Percentiles rank a stretch among this genome's conserved stretches.
These are phyloP conservation scores for Calcarius lapponicus DNA, from an alignment of 2,797 vertebrate species.

Conservation along the genomic window DNA sequence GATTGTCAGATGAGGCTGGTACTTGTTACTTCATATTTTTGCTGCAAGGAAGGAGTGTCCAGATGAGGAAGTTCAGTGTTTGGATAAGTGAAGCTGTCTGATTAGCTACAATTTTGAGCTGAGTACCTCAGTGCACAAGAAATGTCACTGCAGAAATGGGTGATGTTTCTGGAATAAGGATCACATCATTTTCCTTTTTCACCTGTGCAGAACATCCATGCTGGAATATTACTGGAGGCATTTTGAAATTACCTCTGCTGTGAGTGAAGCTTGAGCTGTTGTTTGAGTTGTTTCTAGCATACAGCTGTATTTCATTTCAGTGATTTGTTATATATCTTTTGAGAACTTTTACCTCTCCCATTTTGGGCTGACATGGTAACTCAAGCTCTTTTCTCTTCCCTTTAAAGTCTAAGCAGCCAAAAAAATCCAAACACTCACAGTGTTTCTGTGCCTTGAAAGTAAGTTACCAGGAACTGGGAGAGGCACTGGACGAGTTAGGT, in stretches of 20 bases:
- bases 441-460: constrained; percentile 36
- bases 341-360: background rate
- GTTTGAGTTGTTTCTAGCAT: background rate
- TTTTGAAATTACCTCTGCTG: background rate
- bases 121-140: background rate
- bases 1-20: constrained; percentile 16
- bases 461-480: constrained; percentile 60
- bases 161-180: background rate
- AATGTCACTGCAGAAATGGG: background rate
- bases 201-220: background rate
- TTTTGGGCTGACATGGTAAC: background rate
- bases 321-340: background rate
- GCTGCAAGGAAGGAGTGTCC: background rate
- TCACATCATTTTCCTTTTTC: background rate
- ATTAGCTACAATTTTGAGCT: background rate
- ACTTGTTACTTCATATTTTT: constrained; percentile 4
- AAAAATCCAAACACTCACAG: constrained; percentile 50
- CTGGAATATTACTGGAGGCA: background rate
- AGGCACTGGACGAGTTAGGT: constrained; percentile 5
- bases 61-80: background rate
- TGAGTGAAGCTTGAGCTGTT: background rate
- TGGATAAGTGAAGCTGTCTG: background rate
- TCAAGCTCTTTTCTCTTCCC: constrained; percentile 10
- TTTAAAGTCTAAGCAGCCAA: constrained; percentile 33
- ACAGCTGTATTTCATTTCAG: background rate